phyloP scores from a whole-genome alignment of 2,113 vertebrate species.

The Pedetes capensis region DNA sequence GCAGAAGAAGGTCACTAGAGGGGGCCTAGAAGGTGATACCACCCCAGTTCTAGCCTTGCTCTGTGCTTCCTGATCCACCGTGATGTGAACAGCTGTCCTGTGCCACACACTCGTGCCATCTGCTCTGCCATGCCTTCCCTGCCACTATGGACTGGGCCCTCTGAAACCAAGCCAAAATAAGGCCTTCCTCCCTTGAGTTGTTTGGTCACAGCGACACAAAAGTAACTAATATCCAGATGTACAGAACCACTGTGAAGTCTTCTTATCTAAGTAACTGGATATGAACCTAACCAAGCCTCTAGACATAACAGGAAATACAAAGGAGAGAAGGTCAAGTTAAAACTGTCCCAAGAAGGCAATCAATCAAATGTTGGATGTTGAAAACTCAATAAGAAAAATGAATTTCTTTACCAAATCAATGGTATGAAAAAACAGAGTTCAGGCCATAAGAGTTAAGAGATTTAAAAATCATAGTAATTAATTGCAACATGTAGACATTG shows the following conservation, averaged over 20 bases:
- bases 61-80: neutral
- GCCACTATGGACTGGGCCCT: too few relatives aligned
- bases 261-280: neutral
- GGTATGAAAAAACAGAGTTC: neutral
- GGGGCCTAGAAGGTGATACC: too few relatives aligned
- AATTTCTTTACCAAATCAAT: slow-evolving; percentile 9
- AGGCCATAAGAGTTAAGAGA: neutral
- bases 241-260: neutral
- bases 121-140: too few relatives aligned
- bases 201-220: too few relatives aligned
- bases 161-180: too few relatives aligned
- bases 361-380: neutral
- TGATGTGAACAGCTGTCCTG: too few relatives aligned
- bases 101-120: too few relatives aligned
- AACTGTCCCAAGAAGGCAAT: slow-evolving; percentile 9
- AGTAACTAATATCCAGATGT: neutral
- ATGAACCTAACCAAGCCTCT: slow-evolving; percentile 14
- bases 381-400: slow-evolving; percentile 32
- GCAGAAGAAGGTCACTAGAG: too few relatives aligned
- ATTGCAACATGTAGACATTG: neutral
- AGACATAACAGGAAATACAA: slow-evolving; percentile 7
- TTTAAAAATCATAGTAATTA: slow-evolving; percentile 1
- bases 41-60: too few relatives aligned
- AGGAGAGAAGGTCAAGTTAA: neutral
- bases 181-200: too few relatives aligned